These are phyloP conservation scores for Micromesistius poutassou DNA, from an alignment of 2,797 vertebrate genomes.

Conservation along the genomic window DNA sequence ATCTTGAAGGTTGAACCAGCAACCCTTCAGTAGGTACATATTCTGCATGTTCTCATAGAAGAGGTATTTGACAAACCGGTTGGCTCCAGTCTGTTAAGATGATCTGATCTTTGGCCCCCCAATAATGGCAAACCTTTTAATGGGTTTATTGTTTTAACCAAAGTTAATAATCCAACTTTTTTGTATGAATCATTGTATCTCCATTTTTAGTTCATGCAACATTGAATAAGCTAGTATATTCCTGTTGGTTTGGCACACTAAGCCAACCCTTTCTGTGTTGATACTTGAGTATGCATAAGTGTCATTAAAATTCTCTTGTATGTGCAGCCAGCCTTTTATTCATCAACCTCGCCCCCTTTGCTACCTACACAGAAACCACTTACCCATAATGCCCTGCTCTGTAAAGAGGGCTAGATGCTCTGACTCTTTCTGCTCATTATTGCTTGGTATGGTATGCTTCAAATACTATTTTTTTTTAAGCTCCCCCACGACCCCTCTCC, in stretches of 20 bases:
- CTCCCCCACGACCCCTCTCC: no score
- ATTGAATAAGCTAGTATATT: not conserved
- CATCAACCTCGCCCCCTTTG: not conserved
- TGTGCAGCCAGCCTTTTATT: not conserved
- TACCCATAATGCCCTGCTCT: not conserved
- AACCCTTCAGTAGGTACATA: not conserved
- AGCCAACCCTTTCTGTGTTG: not conserved
- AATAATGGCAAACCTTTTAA: not conserved
- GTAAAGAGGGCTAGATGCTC: not conserved
- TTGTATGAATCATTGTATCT: not conserved
- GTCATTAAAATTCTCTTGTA: not conserved
- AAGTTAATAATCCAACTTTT: not conserved
- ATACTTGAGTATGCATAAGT: not conserved
- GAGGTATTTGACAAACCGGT: slow-evolving; percentile 3
- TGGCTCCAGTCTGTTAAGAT: not conserved
- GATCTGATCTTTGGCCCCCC: not conserved
- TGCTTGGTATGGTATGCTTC: not conserved
- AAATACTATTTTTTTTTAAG: no score
- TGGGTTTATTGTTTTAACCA: not conserved
- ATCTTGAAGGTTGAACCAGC: no score
- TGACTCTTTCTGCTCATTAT: not conserved
- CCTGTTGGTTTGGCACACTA: not conserved
- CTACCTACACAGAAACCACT: not conserved
- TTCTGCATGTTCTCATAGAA: not conserved
- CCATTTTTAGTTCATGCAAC: not conserved